Evolutionary conservation across 2,888 invertebrate species (phyloP).

Genomic region (Onchidella celtica): DNA sequence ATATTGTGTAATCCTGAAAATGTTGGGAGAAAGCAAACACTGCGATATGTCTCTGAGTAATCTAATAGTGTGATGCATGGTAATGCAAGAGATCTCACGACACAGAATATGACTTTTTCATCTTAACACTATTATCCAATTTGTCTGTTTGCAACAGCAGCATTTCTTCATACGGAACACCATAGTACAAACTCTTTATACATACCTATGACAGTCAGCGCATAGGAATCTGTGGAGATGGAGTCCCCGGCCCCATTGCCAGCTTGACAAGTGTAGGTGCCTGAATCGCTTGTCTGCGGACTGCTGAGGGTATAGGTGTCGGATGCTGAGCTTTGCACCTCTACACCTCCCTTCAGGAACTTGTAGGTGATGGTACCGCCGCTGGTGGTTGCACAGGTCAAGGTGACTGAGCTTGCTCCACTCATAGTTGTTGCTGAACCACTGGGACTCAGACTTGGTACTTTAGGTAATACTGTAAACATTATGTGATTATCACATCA

Average conservation of each 20-base stretch:
- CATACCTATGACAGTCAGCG: neutral
- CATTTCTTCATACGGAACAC: neutral
- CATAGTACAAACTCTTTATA: neutral
- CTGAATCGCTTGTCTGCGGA: neutral
- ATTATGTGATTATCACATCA: too few species aligned
- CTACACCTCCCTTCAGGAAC: neutral
- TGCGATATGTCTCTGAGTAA: too few species aligned
- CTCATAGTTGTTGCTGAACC: neutral
- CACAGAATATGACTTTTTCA: too few species aligned
- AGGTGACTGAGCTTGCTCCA: neutral
- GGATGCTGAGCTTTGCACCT: neutral
- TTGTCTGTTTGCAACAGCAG: too few species aligned
- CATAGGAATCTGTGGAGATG: neutral
- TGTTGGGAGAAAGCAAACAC: too few species aligned
- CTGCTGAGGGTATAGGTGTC: neutral
- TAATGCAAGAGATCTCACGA: neutral
- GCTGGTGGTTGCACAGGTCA: neutral
- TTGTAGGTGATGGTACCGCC: neutral
- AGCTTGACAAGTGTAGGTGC: neutral
- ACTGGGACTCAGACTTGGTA: neutral
- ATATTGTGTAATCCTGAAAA: too few species aligned
- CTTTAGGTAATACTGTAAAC: neutral
- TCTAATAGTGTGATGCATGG: neutral
- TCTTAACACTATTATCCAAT: too few species aligned
- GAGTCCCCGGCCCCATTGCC: neutral